Evolutionary conservation across 2,113 vertebrate species (phyloP).

Genomic region (Crotalus tigris): DNA sequence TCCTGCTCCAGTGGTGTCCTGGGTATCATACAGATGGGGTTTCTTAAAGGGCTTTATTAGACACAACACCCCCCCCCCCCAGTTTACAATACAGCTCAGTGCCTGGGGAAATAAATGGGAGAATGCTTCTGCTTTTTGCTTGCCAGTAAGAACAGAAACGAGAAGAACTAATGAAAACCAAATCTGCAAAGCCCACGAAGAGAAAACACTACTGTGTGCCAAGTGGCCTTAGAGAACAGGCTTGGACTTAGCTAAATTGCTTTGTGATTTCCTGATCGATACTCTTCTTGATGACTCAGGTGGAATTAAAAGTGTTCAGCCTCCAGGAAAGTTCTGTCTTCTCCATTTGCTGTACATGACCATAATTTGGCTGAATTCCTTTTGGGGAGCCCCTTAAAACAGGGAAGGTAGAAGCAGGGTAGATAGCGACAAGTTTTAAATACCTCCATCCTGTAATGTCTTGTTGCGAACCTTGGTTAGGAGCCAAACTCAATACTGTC

Average conservation of each 20-base stretch:
- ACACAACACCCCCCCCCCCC: not conserved
- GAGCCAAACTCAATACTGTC: not conserved
- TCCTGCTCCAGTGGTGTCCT: not conserved
- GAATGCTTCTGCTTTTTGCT: not conserved
- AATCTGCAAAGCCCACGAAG: not conserved
- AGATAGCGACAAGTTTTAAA: slow-evolving; percentile 34
- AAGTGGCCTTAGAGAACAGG: not conserved
- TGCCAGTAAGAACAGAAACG: not conserved
- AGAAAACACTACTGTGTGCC: rapidly evolving
- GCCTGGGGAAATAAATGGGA: not conserved
- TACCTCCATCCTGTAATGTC: not conserved
- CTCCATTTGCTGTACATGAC: not conserved
- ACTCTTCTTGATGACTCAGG: not conserved
- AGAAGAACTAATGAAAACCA: not conserved
- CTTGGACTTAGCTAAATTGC: not conserved
- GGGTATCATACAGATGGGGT: not conserved
- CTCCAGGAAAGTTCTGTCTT: rapidly evolving
- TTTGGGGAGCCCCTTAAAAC: slow-evolving; percentile 11
- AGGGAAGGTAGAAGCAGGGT: slow-evolving; percentile 20
- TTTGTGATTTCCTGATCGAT: rapidly evolving
- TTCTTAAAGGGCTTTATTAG: not conserved
- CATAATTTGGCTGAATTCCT: slow-evolving; percentile 7
- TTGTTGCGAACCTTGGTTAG: not conserved
- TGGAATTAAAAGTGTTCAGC: slow-evolving; percentile 23
- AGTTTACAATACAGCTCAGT: not conserved